Evolutionary conservation across 2,797 vertebrate species (phyloP).

Genomic region (Protonibea diacanthus): DNA sequence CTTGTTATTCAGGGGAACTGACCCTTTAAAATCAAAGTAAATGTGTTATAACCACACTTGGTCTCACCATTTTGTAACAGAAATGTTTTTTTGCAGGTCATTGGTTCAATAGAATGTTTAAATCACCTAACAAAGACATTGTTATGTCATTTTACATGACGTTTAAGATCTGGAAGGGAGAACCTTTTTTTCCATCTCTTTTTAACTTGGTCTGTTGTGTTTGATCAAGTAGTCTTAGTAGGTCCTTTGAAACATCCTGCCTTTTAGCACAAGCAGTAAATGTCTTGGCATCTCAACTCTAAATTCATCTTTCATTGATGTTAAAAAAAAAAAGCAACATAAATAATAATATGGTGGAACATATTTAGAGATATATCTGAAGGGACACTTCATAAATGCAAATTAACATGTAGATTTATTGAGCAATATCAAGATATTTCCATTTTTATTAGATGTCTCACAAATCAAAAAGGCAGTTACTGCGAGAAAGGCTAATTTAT

Average conservation of each 20-base stretch:
- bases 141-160: neutral
- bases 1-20: neutral
- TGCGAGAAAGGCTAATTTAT: neutral
- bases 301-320: slow-evolving; percentile 9
- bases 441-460: slow-evolving; percentile 10
- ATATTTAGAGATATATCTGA: slow-evolving; percentile 24
- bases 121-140: neutral
- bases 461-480: slow-evolving; percentile 27
- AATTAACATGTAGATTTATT: slow-evolving; percentile 12
- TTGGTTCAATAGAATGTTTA: neutral
- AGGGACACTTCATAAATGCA: slow-evolving; percentile 13
- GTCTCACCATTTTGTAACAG: neutral
- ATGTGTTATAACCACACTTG: neutral
- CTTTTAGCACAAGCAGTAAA: neutral
- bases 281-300: neutral
- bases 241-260: neutral
- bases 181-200: neutral
- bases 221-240: neutral
- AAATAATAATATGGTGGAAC: slow-evolving; percentile 20
- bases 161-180: neutral
- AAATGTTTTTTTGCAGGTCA: neutral
- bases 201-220: neutral
- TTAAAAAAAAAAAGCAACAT: slow-evolving; percentile 7
- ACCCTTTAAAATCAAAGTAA: slow-evolving; percentile 7
- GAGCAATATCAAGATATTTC: slow-evolving; percentile 13